A percentile compares a stretch with the other conserved stretches of the same genome.
These are phyloP conservation scores for Caenorhabditis sp. DNA, from an alignment of 2,888 invertebrate species.

Conservation along the genomic window DNA sequence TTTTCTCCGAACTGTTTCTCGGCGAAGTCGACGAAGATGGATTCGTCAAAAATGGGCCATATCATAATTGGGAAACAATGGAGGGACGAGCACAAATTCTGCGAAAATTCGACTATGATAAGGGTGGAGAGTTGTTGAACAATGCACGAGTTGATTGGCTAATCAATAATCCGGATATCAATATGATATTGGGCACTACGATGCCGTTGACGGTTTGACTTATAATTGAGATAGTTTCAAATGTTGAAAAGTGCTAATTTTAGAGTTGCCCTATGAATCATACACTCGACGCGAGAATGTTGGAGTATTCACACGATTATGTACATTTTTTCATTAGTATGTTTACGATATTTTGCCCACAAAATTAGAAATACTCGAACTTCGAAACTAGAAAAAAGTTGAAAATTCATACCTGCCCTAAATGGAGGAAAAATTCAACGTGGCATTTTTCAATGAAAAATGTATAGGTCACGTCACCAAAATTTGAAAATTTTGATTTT, in stretches of 20 bases:
- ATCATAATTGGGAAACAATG: constrained; percentile 70
- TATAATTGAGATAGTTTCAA: not conserved
- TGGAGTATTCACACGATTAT: constrained; percentile 68
- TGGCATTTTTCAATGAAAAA: no score
- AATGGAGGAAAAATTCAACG: no score
- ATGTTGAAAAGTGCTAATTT: constrained; percentile 2
- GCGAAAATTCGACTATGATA: constrained; percentile 43
- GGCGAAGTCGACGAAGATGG: constrained; percentile 69
- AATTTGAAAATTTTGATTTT: no score
- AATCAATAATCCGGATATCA: constrained; percentile 40
- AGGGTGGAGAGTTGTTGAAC: constrained; percentile 58
- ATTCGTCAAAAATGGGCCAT: constrained; percentile 70
- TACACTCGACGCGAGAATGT: constrained; percentile 61
- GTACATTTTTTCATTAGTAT: constrained; percentile 66
- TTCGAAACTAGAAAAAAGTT: no score
- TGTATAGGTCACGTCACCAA: no score
- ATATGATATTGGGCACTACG: constrained; percentile 43
- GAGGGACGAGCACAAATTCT: constrained; percentile 53
- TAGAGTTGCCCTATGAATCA: constrained; percentile 55
- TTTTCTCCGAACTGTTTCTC: constrained; percentile 70
- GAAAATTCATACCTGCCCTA: no score
- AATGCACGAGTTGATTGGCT: constrained; percentile 60
- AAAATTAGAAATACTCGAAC: not conserved
- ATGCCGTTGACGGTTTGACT: constrained; percentile 43
- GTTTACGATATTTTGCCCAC: constrained; percentile 7